These are phyloP conservation scores for Peromyscus eremicus DNA, from an alignment of 2,797 vertebrate species.

Conservation along the genomic window DNA sequence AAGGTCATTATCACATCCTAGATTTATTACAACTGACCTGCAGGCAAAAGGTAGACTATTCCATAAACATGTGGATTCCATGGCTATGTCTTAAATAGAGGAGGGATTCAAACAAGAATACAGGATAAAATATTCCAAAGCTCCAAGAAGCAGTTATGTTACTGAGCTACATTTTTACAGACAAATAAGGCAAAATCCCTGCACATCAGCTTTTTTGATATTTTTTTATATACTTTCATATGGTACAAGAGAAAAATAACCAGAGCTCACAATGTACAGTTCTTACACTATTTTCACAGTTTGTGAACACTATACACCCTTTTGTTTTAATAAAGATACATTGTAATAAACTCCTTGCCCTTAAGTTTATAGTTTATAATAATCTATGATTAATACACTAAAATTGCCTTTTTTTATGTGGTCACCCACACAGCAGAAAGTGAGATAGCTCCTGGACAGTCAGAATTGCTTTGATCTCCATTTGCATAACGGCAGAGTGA, in stretches of 20 bases:
- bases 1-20: constrained; percentile 89
- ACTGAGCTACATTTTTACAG: constrained; percentile 90
- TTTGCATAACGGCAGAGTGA: constrained; percentile 33
- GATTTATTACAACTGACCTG: constrained; percentile 93
- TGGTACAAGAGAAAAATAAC: constrained; percentile 90
- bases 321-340: constrained; percentile 92
- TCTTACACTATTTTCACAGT: constrained; percentile 93
- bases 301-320: constrained; percentile 93
- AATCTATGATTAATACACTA: constrained; percentile 91
- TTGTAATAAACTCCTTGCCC: constrained; percentile 92
- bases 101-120: constrained; percentile 89
- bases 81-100: constrained; percentile 90
- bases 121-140: constrained; percentile 89
- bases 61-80: constrained; percentile 92
- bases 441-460: constrained; percentile 85
- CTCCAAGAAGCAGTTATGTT: constrained; percentile 88
- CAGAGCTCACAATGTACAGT: constrained; percentile 92
- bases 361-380: constrained; percentile 90
- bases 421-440: constrained; percentile 82
- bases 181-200: constrained; percentile 93
- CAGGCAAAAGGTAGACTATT: constrained; percentile 91
- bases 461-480: constrained; percentile 80
- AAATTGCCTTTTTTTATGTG: constrained; percentile 90
- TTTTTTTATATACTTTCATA: constrained; percentile 90
- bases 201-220: constrained; percentile 90